Conservation (phyloP, 2,888 invertebrate species). For the Synanthedon tipuliformis region DNA sequence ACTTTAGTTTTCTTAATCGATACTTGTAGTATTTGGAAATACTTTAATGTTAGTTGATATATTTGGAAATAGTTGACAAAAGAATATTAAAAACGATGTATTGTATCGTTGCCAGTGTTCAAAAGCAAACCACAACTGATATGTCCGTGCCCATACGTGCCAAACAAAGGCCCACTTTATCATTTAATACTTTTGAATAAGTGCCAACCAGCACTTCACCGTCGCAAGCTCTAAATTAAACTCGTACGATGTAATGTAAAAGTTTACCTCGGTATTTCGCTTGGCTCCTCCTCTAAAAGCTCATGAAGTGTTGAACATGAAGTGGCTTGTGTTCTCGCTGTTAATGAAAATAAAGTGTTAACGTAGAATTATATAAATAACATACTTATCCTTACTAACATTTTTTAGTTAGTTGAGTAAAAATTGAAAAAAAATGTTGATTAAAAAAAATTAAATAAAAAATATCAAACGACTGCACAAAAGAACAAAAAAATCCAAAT, state of each 20-base stretch:
- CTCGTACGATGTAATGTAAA: background rate
- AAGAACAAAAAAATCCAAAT: no score
- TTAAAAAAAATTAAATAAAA: no score
- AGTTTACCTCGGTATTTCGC: constrained; percentile 60
- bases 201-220: constrained; percentile 17
- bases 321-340: constrained; percentile 64
- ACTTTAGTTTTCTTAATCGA: no score
- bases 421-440: background rate
- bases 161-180: constrained; percentile 11
- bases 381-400: background rate
- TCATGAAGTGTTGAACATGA: constrained; percentile 66
- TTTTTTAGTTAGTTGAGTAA: background rate
- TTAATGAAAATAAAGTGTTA: constrained; percentile 5
- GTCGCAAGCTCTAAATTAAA: background rate
- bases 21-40: no score
- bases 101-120: no score
- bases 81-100: no score
- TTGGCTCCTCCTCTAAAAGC: constrained; percentile 59
- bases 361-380: constrained; percentile 5
- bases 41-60: no score
- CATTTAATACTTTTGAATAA: constrained; percentile 21
- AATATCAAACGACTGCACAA: no score
- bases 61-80: no score
- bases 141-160: constrained; percentile 12
- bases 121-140: constrained; percentile 7